Evolutionary conservation across 2,888 invertebrate species (phyloP), one percentile per base, ranked within the genome.

Genomic region (Tineola bisselliella): DNA sequence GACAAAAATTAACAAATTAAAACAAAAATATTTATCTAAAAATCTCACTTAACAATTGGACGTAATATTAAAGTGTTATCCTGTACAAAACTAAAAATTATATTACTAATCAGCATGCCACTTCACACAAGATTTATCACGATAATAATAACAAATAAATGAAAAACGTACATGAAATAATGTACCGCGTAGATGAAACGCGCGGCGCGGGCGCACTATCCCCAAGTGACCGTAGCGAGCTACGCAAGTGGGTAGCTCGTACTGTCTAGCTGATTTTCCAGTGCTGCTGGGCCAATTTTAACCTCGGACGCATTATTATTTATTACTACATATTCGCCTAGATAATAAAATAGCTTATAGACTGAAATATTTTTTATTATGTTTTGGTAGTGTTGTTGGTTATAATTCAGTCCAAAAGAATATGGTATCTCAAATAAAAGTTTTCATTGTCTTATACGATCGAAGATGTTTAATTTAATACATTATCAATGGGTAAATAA

Each of bases 301-400:
- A 71, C 70, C 71, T 62, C 67, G 65, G 64, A 71, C 75, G 73
- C 75, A 74, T 76, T 81, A 78, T 82, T 77, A 82, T 84, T 82
- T 83, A 83, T 81, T 77, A 74, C 70, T 66, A 76, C 71, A 75
- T 76, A 76, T 79, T 77, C 73, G 70, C 64, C 68, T 73, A 71
- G 70, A 74, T 72, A 74, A 71, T 79, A 75, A 78, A 77, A 76
- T 73, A 72, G 68, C 68, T 66, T 69, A 67, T 66, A 68, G 68
- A 70, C 68, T 68, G 69, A 70, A 74, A 74, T 73, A 67, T 70
- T 74, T 73, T 74, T 77, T 48, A 48, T 48, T 48, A 48, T 48
- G n/a, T 15, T 48, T 48, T 15, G 48, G 48, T 15, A 48, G 38
- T 10, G 38, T 48, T 8, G 3, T 3, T 48, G 48, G 6, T 2